Percentiles rank a stretch among this genome's conserved stretches.
Evolutionary conservation across 2,797 vertebrate genomes (phyloP).

Genomic region (Muscicapa striata): DNA sequence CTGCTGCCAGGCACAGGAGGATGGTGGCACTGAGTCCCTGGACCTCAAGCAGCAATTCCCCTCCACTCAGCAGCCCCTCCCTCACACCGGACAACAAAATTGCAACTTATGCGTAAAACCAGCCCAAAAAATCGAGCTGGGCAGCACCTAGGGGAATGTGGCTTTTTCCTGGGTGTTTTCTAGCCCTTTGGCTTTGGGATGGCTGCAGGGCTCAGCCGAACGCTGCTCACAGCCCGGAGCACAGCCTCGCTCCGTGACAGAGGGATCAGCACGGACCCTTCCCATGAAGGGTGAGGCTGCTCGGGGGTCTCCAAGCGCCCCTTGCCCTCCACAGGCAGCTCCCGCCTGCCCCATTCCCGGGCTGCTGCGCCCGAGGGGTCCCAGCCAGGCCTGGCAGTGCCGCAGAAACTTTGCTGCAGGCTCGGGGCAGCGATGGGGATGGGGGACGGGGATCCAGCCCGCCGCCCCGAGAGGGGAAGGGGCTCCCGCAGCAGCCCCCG

Average conservation of each 20-base stretch:
- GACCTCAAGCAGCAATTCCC: neutral
- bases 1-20: neutral
- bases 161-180: accelerated
- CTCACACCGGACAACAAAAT: neutral
- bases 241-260: accelerated
- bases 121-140: neutral
- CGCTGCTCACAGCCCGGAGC: accelerated
- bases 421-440: accelerated
- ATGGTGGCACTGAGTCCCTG: accelerated
- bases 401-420: neutral
- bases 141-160: accelerated
- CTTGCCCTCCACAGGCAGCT: neutral
- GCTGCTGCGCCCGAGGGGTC: accelerated
- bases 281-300: accelerated
- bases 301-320: accelerated
- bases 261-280: accelerated
- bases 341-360: accelerated
- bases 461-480: neutral
- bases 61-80: neutral
- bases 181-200: neutral
- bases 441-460: neutral
- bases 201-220: neutral
- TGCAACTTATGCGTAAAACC: accelerated
- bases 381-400: neutral
- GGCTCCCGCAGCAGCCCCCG: neutral